Evolutionary conservation across 1,140 invertebrate species (phyloP), one percentile per base, ranked within the genome.

Genomic region (Drosophila pachea): DNA sequence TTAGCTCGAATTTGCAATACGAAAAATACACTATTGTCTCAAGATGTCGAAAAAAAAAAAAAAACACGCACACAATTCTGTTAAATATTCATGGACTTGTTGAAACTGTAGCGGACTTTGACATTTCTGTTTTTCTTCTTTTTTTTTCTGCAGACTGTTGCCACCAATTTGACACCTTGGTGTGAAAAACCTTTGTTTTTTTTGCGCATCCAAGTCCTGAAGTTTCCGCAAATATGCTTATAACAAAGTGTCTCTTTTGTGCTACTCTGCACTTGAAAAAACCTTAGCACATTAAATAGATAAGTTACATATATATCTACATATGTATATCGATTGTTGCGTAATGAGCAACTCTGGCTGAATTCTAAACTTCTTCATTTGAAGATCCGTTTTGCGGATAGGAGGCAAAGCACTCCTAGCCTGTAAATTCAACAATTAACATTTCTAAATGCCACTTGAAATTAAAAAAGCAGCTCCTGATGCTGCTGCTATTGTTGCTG

Each of bases 401-500:
- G 32, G 6, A 7, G n/a, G 38, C 6, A 35, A 38, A 38, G 45
- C 50, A 64, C 67, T 49, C 60, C 61, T 47, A 38, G 53, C 42
- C 43, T 36, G 38, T 38, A 29, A 56, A 49, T 50, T 47, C 5
- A 32, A 11, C 67, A 78, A 84, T 84, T 75, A 78, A 69, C 78
- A 82, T 83, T 82, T 78, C 62, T 74, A 72, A 83, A 83, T 78
- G 70, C 62, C 77, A 66, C 65, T 76, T 76, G 56, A 70, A 64
- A 47, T 47, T 52, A 69, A 72, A 83, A 55, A 64, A 58, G 38
- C 42, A 2, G 22, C 22, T 22, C 1, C 22, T 22, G 22, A 22
- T 22, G 22, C 22, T 52, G 68, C 63, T 47, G 42, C 48, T 79
- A 54, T 50, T 67, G 43, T 70, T 45, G 43, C 54, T 22, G 22